Evolutionary conservation across 2,113 vertebrate genomes (phyloP), one percentile per base, ranked within the genome.

Genomic region (Bubo blakistoni): DNA sequence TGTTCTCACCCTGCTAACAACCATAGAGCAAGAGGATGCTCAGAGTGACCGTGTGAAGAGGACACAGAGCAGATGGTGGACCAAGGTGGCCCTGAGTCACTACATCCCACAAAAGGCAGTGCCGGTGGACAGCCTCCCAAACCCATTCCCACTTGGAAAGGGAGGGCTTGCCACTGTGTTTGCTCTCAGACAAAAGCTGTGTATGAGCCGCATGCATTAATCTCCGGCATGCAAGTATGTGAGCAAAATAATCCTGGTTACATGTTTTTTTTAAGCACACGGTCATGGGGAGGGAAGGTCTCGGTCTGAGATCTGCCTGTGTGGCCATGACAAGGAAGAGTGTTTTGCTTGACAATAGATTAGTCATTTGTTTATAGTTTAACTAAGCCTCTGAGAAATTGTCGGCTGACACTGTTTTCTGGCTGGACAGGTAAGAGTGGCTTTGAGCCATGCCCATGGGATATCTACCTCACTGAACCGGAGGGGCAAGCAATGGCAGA

Each of bases 251-350:
- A 62, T 52, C 62, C 47, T 29, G 46, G 72, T n/a, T 92, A 72
- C 2, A 0, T 1, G 3, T 10, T 8, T 76, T 4, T 71, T 69
- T 71, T 44, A 71, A 0, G 0, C 57, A 59, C 70, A n/a, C 0
- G 0, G 77, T 40, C 5, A 0, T 0, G 1, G 7, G 52, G 61
- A 85, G 38, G 29, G 27, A 82, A 47, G 38, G 42, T 26, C 51
- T 81, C 0, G 0, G 11, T n/a, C 73, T 79, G 52, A 81, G 52
- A 51, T 52, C 65, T 65, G n/a, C 67, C 58, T 59, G 13, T 24
- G 76, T 5, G 13, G 62, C 62, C 66, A 82, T 2, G 4, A 65
- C 0, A 3, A 86, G 72, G 86, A 96, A 81, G 49, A 81, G 24
- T 51, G n/a, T 78, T 94, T 94, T 21, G 11, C 86, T 65, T 94